Conservation (phyloP, 2,113 vertebrate genomes). For the Oophaga pumilio region DNA sequence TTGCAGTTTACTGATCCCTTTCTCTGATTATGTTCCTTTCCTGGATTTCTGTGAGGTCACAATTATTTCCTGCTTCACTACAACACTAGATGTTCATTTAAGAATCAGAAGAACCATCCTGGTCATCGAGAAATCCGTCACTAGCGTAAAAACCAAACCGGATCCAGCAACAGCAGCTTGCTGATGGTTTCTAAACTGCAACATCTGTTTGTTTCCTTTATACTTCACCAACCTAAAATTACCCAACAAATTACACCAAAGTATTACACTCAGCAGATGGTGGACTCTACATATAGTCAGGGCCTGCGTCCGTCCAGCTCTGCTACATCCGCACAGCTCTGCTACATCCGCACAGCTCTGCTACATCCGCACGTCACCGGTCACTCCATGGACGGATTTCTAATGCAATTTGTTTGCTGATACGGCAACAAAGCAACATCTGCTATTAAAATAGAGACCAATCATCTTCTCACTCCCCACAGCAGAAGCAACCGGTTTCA, state of each 20-base stretch:
- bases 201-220: neutral
- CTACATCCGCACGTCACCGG: neutral
- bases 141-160: neutral
- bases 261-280: too few relatives aligned
- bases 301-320: too few relatives aligned
- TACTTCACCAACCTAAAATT: too few relatives aligned
- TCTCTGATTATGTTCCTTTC: too few relatives aligned
- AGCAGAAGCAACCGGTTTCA: neutral
- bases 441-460: neutral
- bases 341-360: neutral
- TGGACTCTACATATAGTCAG: too few relatives aligned
- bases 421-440: neutral
- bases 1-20: too few relatives aligned
- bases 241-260: too few relatives aligned
- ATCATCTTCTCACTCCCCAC: neutral
- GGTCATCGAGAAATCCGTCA: neutral
- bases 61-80: too few relatives aligned
- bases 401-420: neutral
- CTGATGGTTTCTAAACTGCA: neutral
- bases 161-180: neutral
- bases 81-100: neutral
- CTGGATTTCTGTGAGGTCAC: too few relatives aligned
- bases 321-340: too few relatives aligned
- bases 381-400: neutral
- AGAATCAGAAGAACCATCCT: neutral